These are phyloP conservation scores for Rafetus swinhoei DNA, from an alignment of 2,113 vertebrate species.

Conservation along the genomic window DNA sequence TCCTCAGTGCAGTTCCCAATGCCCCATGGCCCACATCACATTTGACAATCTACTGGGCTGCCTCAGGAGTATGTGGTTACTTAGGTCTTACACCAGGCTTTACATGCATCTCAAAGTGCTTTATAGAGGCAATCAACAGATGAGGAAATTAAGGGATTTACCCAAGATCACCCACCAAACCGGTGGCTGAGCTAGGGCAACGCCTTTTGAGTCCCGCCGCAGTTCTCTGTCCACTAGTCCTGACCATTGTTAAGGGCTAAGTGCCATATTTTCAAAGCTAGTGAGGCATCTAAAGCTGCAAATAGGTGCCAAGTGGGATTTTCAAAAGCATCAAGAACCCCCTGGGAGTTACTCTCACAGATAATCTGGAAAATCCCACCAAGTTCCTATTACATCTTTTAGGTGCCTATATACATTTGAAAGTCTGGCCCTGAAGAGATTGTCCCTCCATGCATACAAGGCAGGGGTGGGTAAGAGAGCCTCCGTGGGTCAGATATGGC, in stretches of 20 bases:
- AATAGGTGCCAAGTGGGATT: background rate
- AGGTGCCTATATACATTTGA: background rate
- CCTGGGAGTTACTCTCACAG: background rate
- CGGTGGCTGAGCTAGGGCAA: background rate
- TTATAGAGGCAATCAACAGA: background rate
- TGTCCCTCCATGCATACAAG: background rate
- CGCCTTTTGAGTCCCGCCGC: background rate
- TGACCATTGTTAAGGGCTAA: background rate
- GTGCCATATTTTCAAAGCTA: accelerated
- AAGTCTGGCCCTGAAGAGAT: background rate
- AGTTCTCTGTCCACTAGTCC: background rate
- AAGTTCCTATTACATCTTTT: background rate
- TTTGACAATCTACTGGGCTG: background rate
- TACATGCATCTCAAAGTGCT: background rate
- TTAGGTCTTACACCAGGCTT: background rate
- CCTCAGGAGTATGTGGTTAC: background rate
- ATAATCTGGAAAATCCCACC: background rate
- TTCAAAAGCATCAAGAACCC: background rate
- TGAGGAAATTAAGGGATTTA: background rate
- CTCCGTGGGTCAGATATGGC: no score
- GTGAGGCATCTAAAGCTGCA: background rate
- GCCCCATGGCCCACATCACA: background rate
- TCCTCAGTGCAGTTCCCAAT: background rate
- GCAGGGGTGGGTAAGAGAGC: no score
- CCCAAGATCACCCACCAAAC: background rate